These are phyloP conservation scores for Lytechinus variegatus DNA, from an alignment of 35 echinoderm and acorn worm genomes.

Conservation along the genomic window DNA sequence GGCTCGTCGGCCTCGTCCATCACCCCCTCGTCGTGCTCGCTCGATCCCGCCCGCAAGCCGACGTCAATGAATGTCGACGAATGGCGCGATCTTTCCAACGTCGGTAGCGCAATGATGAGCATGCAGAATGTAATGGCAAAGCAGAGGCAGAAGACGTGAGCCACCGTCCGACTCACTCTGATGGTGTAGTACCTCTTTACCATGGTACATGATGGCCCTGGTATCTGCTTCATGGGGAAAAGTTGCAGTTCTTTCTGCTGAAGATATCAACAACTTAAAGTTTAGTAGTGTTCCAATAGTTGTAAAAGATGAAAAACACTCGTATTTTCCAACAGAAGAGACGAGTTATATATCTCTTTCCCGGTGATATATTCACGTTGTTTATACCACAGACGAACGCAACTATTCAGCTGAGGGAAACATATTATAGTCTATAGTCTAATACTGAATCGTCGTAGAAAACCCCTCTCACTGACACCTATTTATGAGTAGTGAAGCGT, in stretches of 20 bases:
- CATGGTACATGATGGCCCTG: not conserved
- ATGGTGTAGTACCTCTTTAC: constrained; percentile 46
- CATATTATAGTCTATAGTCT: not conserved
- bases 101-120: not conserved
- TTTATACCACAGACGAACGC: not conserved
- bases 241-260: not conserved
- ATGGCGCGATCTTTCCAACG: not conserved
- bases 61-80: not conserved
- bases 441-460: not conserved
- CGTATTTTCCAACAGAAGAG: not conserved
- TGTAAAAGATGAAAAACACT: not conserved
- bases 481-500: not conserved
- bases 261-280: not conserved
- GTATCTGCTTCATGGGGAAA: not conserved
- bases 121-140: not conserved
- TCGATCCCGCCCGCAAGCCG: not conserved
- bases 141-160: constrained; percentile 14
- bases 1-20: constrained; percentile 15
- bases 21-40: not conserved
- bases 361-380: not conserved
- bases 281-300: not conserved
- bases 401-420: not conserved
- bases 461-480: not conserved
- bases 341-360: not conserved
- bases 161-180: constrained; percentile 25